These are phyloP conservation scores for Lordiphosa clarofinis DNA, from an alignment of 1,140 invertebrate genomes.

Conservation along the genomic window DNA sequence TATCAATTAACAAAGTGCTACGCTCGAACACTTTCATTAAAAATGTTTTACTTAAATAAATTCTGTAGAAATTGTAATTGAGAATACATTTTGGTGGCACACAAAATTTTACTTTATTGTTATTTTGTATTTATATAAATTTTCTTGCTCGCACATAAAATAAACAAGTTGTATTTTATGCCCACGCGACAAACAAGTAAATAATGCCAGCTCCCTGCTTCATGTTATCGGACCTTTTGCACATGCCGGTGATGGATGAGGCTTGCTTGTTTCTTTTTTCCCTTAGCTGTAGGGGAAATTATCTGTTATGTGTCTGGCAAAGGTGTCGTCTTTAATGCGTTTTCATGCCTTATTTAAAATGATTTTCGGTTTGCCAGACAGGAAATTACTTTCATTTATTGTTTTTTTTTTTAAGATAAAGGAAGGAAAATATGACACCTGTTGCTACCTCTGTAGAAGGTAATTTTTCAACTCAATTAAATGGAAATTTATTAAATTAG, in stretches of 20 bases:
- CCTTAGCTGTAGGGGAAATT: conserved; percentile 17
- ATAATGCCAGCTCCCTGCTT: conserved; percentile 37
- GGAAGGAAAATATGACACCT: conserved; percentile 20
- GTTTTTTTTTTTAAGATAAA: conserved; percentile 18
- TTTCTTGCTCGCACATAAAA: conserved; percentile 36
- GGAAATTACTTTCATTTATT: conserved; percentile 67
- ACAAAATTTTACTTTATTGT: conserved; percentile 2
- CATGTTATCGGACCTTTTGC: conserved; percentile 27
- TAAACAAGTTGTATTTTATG: conserved; percentile 43
- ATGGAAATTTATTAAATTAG: conserved; percentile 22
- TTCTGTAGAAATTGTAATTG: background rate
- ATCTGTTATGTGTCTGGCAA: conserved; percentile 37
- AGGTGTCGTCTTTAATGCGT: conserved; percentile 61
- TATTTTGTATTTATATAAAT: conserved; percentile 17
- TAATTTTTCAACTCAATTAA: conserved; percentile 34
- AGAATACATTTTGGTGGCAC: background rate
- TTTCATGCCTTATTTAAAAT: conserved; percentile 76
- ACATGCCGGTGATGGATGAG: background rate
- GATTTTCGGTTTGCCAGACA: conserved; percentile 58
- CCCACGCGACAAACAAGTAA: conserved; percentile 31
- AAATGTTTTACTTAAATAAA: background rate
- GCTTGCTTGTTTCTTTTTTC: conserved; percentile 1
- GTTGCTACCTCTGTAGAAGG: conserved; percentile 12
- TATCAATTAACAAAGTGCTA: no score
- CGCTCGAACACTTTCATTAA: no score